Percentiles rank a stretch among this genome's conserved stretches.
Conservation (phyloP, 2,888 invertebrate genomes). For the Tuta absoluta region DNA sequence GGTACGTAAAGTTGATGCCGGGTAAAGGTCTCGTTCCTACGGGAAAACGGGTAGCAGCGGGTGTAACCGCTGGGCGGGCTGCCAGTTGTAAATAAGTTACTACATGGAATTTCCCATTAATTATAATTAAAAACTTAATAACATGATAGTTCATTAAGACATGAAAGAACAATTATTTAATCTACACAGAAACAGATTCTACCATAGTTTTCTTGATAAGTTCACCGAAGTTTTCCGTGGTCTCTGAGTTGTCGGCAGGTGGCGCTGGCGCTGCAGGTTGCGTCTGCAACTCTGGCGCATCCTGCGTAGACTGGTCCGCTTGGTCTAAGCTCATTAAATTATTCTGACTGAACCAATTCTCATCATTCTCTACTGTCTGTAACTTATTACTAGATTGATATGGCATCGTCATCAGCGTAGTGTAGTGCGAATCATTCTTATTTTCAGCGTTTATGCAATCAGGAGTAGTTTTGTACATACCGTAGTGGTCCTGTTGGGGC, state of each 20-base stretch:
- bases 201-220: constrained; percentile 96
- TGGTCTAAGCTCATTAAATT: constrained; percentile 67
- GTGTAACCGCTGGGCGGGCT: no score
- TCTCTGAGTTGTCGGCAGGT: constrained; percentile 52
- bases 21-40: no score
- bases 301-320: constrained; percentile 64
- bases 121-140: constrained; percentile 73
- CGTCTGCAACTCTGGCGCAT: constrained; percentile 51
- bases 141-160: constrained; percentile 67
- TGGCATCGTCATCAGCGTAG: constrained; percentile 84
- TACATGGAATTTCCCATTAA: constrained; percentile 55
- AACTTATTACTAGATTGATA: constrained; percentile 84
- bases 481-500: constrained; percentile 66
- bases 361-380: constrained; percentile 81
- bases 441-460: constrained; percentile 73
- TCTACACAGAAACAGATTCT: constrained; percentile 92
- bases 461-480: constrained; percentile 65
- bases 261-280: constrained; percentile 45
- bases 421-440: constrained; percentile 81
- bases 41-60: no score
- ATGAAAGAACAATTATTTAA: constrained; percentile 70
- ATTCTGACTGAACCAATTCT: constrained; percentile 77
- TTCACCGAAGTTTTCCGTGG: constrained; percentile 91
- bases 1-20: no score
- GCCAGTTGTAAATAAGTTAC: constrained; percentile 18